Base-by-base conservation (phyloP, 2,113 vertebrate genomes). In the Hippoglossus stenolepis region DNA sequence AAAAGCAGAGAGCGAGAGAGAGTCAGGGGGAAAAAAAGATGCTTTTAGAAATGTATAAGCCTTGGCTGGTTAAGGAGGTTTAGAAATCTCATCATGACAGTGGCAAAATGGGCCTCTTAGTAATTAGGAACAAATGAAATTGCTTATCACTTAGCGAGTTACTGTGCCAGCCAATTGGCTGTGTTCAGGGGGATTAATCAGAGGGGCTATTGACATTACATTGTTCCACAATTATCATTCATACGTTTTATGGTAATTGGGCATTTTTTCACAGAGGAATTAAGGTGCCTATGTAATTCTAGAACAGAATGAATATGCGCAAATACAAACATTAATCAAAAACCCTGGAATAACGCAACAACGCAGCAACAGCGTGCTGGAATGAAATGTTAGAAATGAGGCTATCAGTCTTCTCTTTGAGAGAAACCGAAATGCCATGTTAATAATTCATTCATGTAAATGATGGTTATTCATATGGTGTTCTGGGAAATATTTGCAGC, bases 91-190 rank as follows among this genome's bases (percentile, higher is more conserved):
- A 89, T 93, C 75, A 74, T 89, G 91, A 90, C 88, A 85, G 81
- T 79, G 70, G 81, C 85, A 92, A 92, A 94, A 94, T 90, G 90
- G 84, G 88, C 82, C 88, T 90, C 84, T 89, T 89, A 69, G 87
- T 94, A 94, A 94, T 94, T 94, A 94, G 90, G 87, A 93, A 92
- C 90, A 94, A 94, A 94, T 92, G 78, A 92, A 92, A 93, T 92
- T 89, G 89, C 93, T 94, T 93, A 93, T 93, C 93, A 92, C 90
- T 93, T 92, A 90, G 84, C 58, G 84, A 92, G 89, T 91, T 88
- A 84, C 92, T 85, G 81, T 90, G 80, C 83, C 87, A 87, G 83
- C 83, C 84, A 79, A 91, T 94, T 92, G 92, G 90, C 90, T 81
- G 75, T 57, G 76, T 92, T 93, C 86, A 60, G 65, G 82, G 87